Base-by-base conservation (phyloP, 2,113 vertebrate species). In the Sander vitreus region DNA sequence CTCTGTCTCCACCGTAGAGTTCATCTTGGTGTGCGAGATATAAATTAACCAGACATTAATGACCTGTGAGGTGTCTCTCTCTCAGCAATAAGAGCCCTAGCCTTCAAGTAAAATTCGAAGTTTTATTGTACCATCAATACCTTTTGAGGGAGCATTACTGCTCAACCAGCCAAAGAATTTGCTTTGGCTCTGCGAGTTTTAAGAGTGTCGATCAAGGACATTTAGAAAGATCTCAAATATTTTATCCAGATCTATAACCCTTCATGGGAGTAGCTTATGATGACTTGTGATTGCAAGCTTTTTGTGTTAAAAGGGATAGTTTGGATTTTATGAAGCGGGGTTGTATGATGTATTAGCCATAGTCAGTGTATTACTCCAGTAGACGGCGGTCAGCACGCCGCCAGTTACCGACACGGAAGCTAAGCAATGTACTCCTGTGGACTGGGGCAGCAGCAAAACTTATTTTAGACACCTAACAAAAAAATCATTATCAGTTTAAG, bases 121-220 rank as follows among this genome's bases (percentile, higher is more conserved):
- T 88, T 92, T 93, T 93, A 94, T 87, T 78, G 86, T 73, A 81
- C 73, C 73, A 84, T 91, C 88, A 87, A 94, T 92, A 92, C 69
- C 77, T 85, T 89, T 84, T 53, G 64, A 78, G 78, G 67, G 71
- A 85, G 85, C 83, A 88, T 92, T 89, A 89, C 79, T 88, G 86
- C 70, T 92, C 85, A 92, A 6, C 73, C 81, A 80, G 70, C 85
- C 76, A 36, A 43, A 78, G 30, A 66, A 81, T 88, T 84, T 73
- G 76, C 79, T 91, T 86, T 74, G 76, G 76, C 76, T 83, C 55
- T 59, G 83, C 47, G 77, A 71, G 76, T 78, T 87, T 75, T 30
- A 5, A 30, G 66, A 73, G 67, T 43, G 50, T 83, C 66, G 54
- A 81, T 86, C 73, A 72, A 64, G 36, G 53, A 64, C 66, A 74